Conservation (phyloP, 2,113 vertebrate genomes). For the Hypocryptadius cinnamomeus region DNA sequence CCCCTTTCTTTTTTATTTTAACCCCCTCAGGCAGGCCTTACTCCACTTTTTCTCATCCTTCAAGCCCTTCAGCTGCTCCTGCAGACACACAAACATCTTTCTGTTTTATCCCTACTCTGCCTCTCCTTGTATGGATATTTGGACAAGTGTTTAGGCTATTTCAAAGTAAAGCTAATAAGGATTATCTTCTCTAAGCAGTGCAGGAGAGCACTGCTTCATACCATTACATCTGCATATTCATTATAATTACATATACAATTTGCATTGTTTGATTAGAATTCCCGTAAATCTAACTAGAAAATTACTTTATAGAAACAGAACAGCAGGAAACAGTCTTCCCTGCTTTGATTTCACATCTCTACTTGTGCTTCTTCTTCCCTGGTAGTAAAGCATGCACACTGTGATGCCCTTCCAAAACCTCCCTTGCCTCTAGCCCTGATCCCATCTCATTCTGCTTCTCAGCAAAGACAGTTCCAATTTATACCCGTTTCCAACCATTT, state of each 20-base stretch:
- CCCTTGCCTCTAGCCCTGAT: neutral
- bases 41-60: neutral
- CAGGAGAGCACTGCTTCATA: neutral
- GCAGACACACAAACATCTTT: neutral
- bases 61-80: neutral
- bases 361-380: neutral
- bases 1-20: no score
- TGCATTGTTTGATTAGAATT: neutral
- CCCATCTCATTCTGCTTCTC: neutral
- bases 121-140: neutral
- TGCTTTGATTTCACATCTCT: neutral
- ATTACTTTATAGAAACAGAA: neutral
- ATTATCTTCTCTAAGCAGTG: neutral
- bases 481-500: slow-evolving; percentile 26
- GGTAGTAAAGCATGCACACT: neutral
- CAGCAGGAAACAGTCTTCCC: neutral
- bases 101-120: neutral
- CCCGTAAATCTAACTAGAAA: neutral
- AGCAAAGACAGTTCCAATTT: slow-evolving; percentile 45
- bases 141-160: neutral
- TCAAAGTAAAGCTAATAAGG: neutral
- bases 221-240: neutral
- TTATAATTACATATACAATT: neutral
- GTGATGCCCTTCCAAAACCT: neutral
- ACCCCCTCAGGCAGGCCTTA: neutral